These are phyloP conservation scores for Ladona fulva DNA, from an alignment of 1,140 invertebrate genomes.

Conservation along the genomic window DNA sequence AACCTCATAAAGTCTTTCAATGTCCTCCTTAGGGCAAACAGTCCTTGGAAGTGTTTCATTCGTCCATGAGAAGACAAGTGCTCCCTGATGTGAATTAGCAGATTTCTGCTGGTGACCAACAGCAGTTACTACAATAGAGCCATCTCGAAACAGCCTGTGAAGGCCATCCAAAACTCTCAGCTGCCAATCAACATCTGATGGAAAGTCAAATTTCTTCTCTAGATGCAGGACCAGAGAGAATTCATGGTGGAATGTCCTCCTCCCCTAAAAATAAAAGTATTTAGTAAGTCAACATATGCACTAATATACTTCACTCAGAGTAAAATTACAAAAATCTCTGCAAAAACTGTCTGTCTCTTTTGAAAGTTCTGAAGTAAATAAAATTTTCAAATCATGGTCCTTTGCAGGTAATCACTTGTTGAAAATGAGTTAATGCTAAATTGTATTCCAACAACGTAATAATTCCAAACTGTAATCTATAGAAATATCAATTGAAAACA, in stretches of 20 bases:
- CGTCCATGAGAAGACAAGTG: slow-evolving; percentile 67
- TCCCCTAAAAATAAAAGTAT: no score
- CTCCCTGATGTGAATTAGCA: slow-evolving; percentile 33
- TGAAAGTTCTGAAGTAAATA: no score
- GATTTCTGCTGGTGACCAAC: slow-evolving; percentile 33
- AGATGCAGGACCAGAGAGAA: slow-evolving; percentile 59
- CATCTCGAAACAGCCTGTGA: slow-evolving; percentile 56
- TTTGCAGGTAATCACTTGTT: no score
- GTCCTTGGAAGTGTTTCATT: slow-evolving; percentile 74
- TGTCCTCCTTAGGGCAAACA: slow-evolving; percentile 59
- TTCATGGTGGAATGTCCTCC: slow-evolving; percentile 70
- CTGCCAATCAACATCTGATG: slow-evolving; percentile 43
- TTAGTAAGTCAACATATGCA: no score
- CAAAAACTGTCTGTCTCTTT: no score
- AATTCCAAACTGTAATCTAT: no score
- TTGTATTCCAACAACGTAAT: no score
- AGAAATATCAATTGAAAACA: no score
- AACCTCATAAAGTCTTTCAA: slow-evolving; percentile 57
- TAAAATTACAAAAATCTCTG: no score
- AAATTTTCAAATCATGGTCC: no score
- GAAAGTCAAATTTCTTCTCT: slow-evolving; percentile 43
- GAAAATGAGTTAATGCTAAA: no score
- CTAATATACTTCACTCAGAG: no score
- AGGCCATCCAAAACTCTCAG: slow-evolving; percentile 55
- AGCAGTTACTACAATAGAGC: slow-evolving; percentile 43